Evolutionary conservation across 2,113 vertebrate species (phyloP).

Genomic region (Nothobranchius furzeri): DNA sequence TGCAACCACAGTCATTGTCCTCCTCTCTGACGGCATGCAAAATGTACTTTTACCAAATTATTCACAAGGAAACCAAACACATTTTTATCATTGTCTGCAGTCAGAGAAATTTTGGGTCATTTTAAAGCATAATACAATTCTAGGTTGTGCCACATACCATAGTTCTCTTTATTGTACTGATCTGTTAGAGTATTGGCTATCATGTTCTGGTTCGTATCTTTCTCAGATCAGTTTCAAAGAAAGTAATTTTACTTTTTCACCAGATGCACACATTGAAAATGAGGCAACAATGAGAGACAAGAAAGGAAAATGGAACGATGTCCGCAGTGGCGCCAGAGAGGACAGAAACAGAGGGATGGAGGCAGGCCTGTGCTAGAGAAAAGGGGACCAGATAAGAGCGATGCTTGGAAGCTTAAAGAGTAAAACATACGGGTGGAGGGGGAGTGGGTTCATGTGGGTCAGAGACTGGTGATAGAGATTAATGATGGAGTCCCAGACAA

Average conservation of each 20-base stretch:
- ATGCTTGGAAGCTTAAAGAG: conserved; percentile 15
- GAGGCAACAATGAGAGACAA: conserved; percentile 11
- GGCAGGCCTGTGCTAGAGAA: neutral
- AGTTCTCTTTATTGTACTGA: conserved; percentile 24
- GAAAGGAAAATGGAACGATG: conserved; percentile 3
- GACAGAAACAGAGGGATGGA: conserved; percentile 3
- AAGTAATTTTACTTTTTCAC: conserved; percentile 11
- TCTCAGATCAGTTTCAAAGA: conserved; percentile 5
- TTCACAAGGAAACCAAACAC: conserved; percentile 20
- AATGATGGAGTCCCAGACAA: conserved; percentile 29
- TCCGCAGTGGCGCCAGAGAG: conserved; percentile 9
- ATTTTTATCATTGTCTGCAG: conserved; percentile 2
- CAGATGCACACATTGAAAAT: conserved; percentile 10
- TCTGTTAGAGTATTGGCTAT: conserved; percentile 22
- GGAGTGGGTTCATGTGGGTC: conserved; percentile 28
- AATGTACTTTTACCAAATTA: conserved; percentile 16
- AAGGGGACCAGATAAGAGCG: conserved; percentile 20
- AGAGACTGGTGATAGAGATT: conserved; percentile 15
- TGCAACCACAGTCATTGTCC: conserved; percentile 16
- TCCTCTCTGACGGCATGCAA: conserved; percentile 46
- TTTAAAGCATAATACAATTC: no score
- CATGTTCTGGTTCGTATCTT: conserved; percentile 2
- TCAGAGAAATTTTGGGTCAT: neutral
- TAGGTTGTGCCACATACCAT: conserved; percentile 3
- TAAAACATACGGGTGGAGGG: conserved; percentile 14